Base-by-base conservation (phyloP, 1,140 invertebrate genomes). In the Ostrea denselamellosa region DNA sequence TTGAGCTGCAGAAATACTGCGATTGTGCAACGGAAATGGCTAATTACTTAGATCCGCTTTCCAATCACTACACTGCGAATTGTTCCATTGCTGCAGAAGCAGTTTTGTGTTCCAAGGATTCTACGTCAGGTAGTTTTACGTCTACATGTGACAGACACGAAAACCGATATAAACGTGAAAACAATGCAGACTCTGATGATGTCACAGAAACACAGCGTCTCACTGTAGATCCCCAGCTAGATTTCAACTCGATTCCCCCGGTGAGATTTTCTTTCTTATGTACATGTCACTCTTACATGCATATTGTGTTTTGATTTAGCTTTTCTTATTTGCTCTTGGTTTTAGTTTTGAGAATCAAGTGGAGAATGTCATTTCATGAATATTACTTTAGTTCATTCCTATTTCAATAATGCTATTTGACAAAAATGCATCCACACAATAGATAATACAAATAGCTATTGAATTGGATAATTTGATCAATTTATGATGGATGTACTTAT, bases 1-100 rank as follows among this genome's bases (percentile, higher is more conserved):
- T 71, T 34, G 25, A 71, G 68, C 68, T 71, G 8, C 68, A 44
- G 25, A 71, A 71, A 71, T 71, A 71, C 14, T 71, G 68, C 28
- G 68, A 71, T 4, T 71, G 68, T 71, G 68, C 68, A 14, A 71
- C 68, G 28, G 25, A 71, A 34, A 28, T 71, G 12, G 12, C 9
- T 12, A 28, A 10, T 28, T 28, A 34, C 28, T 14, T 14, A 28
- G 14, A 71, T 14, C 14, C 68, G 2, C 22, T 71, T 2, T 14
- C 68, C 28, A 71, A 71, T 44, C 68, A 71, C 25, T 71, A 28
- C 14, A 71, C 68, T 28, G 68, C 25, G 28, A 71, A 71, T 28
- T 71, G 68, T 71, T 71, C 68, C 9, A 71, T 71, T 28, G 28
- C 68, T 25, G 28, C 68, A 25, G 9, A 22, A 14, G 8, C 68